A percentile compares a stretch with the other conserved stretches of the same genome.
Conservation (phyloP, 2,797 vertebrate genomes). For the Borostomias antarcticus region DNA sequence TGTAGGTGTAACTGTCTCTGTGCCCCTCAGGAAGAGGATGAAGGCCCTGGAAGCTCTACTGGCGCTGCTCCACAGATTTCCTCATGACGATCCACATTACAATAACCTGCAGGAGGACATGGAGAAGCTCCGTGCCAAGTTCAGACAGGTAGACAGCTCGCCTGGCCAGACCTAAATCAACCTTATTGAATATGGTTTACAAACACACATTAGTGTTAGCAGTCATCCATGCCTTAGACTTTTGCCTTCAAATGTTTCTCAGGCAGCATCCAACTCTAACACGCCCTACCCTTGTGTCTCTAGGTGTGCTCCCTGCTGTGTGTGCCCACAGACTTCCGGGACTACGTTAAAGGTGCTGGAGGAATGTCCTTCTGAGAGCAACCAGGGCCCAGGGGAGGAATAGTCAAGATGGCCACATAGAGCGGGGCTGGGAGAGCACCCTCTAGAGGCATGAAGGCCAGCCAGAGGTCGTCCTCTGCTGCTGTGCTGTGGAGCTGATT, state of each 20-base stretch:
- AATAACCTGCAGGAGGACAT: constrained; percentile 81
- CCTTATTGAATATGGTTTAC: background rate
- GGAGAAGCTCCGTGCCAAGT: constrained; percentile 85
- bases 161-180: background rate
- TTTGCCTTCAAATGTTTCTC: background rate
- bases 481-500: constrained; percentile 13
- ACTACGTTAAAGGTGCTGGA: constrained; percentile 57
- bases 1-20: background rate
- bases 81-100: constrained; percentile 80
- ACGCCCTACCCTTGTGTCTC: background rate
- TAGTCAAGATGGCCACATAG: background rate
- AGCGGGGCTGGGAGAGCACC: background rate
- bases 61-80: constrained; percentile 76
- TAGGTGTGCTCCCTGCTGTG: constrained; percentile 76
- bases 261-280: background rate
- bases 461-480: background rate
- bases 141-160: constrained; percentile 84
- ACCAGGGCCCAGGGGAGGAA: background rate
- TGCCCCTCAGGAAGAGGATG: constrained; percentile 75
- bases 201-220: background rate
- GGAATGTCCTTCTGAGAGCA: constrained; percentile 69
- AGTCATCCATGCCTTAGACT: background rate
- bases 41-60: constrained; percentile 80
- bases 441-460: background rate
- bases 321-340: constrained; percentile 69